Percentiles rank a stretch among this genome's conserved stretches.
Conservation (phyloP, 2,113 vertebrate genomes). For the Myodes glareolus region DNA sequence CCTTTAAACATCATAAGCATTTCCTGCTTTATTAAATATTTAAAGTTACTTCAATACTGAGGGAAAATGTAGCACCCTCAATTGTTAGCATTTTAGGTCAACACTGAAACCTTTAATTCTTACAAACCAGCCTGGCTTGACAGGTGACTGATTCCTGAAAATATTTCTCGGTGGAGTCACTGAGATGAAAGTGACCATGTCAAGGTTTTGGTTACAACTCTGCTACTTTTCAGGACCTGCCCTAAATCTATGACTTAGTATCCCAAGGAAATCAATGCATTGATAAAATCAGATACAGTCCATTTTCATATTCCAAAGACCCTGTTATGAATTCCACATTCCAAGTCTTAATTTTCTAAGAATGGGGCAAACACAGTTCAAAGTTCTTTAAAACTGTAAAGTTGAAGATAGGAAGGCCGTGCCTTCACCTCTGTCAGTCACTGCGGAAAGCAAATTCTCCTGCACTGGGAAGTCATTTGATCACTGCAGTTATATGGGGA, state of each 20-base stretch:
- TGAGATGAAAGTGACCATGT: background rate
- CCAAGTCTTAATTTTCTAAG: constrained; percentile 3
- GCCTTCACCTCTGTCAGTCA: background rate
- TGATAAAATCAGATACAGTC: background rate
- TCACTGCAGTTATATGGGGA: background rate
- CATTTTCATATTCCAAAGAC: background rate
- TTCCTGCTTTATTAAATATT: constrained; percentile 8
- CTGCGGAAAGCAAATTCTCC: background rate
- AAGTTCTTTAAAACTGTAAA: background rate
- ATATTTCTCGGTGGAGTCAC: background rate
- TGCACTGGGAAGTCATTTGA: background rate
- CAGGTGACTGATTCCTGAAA: background rate
- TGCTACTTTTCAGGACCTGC: background rate
- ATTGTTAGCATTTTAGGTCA: background rate
- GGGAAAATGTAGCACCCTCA: background rate
- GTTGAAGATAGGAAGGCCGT: background rate
- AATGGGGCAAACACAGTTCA: background rate
- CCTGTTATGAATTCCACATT: background rate
- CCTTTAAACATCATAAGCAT: constrained; percentile 6
- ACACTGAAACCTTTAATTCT: constrained; percentile 42
- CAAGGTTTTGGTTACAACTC: background rate
- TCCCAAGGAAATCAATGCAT: background rate
- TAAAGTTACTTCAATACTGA: constrained; percentile 23
- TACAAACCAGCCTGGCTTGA: background rate
- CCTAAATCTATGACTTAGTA: background rate